Base-by-base conservation (phyloP, 2,888 invertebrate genomes). In the Patella pellucida region DNA sequence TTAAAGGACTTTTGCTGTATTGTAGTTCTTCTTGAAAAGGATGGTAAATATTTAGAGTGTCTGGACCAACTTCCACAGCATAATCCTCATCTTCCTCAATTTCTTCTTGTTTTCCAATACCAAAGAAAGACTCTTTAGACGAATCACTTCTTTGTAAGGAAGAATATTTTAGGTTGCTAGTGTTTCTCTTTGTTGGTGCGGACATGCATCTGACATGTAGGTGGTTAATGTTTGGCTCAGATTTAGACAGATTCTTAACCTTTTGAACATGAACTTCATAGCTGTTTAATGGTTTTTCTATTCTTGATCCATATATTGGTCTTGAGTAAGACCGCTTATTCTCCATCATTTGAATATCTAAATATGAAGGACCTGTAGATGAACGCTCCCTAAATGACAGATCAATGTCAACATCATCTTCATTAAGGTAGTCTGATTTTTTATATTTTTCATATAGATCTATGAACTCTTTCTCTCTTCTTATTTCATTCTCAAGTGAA, bases 201-300 rank as follows among this genome's bases (percentile, higher is more conserved):
- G 88, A 88, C 23, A 85, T 78, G 41, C 86, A 87, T 52, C 88
- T 76, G 3, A 89, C 81, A 79, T 88, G 88, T 2, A 88, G 79
- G n/a, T 51, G 23, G n/a, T 62, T 71, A 14, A 77, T 31, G 54
- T 85, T 83, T 11, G 82, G 76, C 12, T 82, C 77, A 2, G 79
- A 74, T 23, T 78, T 75, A 1, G 79, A 73, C 52, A 73, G 68
- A 54, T 77, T 77, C 41, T 70, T 79, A 15, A 76, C 19, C 19
- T 75, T 75, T 2, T 76, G 54, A 3, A 82, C 79, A 71, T 78
- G 76, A 12, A 79, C 76, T 51, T 77, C 79, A 27, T n/a, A 31
- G 41, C 41, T 41, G 41, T 41, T 41, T 19, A 16, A n/a, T 19
- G 16, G 52, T 3, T 71, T n/a, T 52, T 9, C 23, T 52, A 7